A percentile compares a stretch with the other conserved stretches of the same genome.
Conservation (phyloP, 1,140 invertebrate species). For the Parasteatoda tepidariorum region DNA sequence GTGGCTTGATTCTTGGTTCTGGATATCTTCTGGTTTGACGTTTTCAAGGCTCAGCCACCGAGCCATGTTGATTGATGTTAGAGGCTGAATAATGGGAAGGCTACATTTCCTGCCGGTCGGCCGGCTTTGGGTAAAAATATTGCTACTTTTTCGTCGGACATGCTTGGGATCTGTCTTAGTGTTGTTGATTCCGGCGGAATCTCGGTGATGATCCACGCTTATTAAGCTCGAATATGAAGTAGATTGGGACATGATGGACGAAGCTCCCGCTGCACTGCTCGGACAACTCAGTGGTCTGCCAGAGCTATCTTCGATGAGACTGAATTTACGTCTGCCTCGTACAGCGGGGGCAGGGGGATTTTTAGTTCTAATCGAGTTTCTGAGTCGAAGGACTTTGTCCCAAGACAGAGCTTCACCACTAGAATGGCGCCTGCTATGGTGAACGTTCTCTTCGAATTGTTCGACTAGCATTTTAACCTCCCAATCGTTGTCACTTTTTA, state of each 20-base stretch:
- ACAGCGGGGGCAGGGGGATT: not conserved
- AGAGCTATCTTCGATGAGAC: conserved; percentile 28
- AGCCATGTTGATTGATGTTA: not conserved
- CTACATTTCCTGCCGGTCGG: conserved; percentile 15
- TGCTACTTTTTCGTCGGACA: not conserved
- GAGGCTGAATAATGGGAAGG: conserved; percentile 7
- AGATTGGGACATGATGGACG: conserved; percentile 17
- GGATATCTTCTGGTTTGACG: conserved; percentile 10
- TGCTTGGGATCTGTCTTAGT: not conserved
- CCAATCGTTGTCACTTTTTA: conserved; percentile 74
- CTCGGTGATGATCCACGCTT: not conserved
- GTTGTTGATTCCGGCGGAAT: not conserved
- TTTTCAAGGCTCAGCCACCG: conserved; percentile 46
- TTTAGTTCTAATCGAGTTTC: not conserved
- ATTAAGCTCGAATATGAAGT: conserved; percentile 50
- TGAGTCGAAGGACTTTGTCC: conserved; percentile 14
- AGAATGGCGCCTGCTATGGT: not conserved
- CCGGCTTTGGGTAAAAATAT: too few relatives aligned
- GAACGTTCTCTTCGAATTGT: conserved; percentile 73
- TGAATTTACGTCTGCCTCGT: conserved; percentile 26
- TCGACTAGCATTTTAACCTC: conserved; percentile 81
- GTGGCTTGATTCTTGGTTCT: conserved; percentile 2
- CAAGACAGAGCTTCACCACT: conserved; percentile 37
- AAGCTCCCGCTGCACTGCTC: not conserved
- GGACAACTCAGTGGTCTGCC: not conserved